Base-by-base conservation (phyloP, 2,888 invertebrate species). In the Epinotia demarniana region DNA sequence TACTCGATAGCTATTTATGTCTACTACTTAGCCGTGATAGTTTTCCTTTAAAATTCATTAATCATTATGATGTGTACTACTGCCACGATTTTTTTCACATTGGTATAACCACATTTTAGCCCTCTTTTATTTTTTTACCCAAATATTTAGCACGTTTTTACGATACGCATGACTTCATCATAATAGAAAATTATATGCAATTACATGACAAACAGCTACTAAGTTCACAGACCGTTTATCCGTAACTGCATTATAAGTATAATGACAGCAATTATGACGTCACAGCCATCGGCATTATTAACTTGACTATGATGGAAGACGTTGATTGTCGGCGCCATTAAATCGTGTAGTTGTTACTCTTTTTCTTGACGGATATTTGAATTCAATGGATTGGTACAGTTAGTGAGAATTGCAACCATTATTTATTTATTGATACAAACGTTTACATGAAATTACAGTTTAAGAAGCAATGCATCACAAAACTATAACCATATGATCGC, bases 261-360 rank as follows among this genome's bases (percentile, higher is more conserved):
- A 70, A 70, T 70, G 23, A 53, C 70, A 16, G 18, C 61, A 9
- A 71, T 71, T 62, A 49, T 71, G 61, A 71, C 70, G 70, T 71
- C 70, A 61, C 70, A 62, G 39, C 43, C 57, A 68, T 66, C 58
- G 18, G 55, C 39, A 67, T 67, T 23, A 69, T 69, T 60, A 46
- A 46, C 13, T 23, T 12, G 16, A 53, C 53, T 6, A 53, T 13
- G 53, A 39, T 39, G 49, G 49, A 49, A 39, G 39, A 16, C 19
- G 39, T 18, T 33, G 12, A 69, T 69, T 69, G 69, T 69, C 69
- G 46, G 49, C 16, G 46, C 70, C 9, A 46, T 71, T 62, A 53
- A 23, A 61, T 53, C 27, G 49, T 62, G 18, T 49, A 6, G 18
- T 33, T 19, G 16, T 53, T 39, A 61, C 69, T 69, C 69, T 60